Conservation (phyloP, 2,113 vertebrate genomes). For the Reinhardtius hippoglossoides region DNA sequence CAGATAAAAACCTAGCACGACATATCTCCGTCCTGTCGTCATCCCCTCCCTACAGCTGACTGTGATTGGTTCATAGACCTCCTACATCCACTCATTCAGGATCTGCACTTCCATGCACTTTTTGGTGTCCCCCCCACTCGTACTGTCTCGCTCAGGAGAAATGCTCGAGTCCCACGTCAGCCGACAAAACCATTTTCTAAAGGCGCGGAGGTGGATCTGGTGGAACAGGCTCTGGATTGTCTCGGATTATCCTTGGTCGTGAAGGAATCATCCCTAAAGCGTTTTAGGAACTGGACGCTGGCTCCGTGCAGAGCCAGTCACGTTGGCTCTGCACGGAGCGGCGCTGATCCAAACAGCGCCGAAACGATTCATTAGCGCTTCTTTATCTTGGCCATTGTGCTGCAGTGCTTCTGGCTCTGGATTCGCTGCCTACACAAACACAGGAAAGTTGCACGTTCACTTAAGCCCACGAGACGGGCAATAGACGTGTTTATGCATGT, state of each 20-base stretch:
- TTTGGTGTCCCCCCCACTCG: neutral
- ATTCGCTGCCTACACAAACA: conserved; percentile 27
- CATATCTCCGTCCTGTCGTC: neutral
- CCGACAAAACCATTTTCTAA: neutral
- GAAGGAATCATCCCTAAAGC: conserved; percentile 69
- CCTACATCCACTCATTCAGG: no score
- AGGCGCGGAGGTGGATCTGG: conserved; percentile 11
- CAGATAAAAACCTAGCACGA: neutral
- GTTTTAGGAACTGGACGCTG: conserved; percentile 69
- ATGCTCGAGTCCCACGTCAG: neutral
- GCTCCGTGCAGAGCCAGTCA: conserved; percentile 54
- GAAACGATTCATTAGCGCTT: conserved; percentile 17
- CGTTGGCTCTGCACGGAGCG: conserved; percentile 46
- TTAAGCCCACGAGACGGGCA: conserved; percentile 22
- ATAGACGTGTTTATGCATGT: conserved; percentile 40
- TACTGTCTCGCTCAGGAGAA: no score
- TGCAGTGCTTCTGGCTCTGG: conserved; percentile 41
- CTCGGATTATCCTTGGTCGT: conserved; percentile 59
- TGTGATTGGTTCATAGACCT: no score
- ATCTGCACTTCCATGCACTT: no score
- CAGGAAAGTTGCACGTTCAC: conserved; percentile 28
- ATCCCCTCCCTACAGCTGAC: no score
- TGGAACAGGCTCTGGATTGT: conserved; percentile 41
- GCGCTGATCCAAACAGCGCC: conserved; percentile 50
- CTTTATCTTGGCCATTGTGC: conserved; percentile 56